Percentiles rank a stretch among this genome's conserved stretches.
phyloP scores from a whole-genome alignment of 1,140 invertebrate genomes.

The Leptinotarsa texana region DNA sequence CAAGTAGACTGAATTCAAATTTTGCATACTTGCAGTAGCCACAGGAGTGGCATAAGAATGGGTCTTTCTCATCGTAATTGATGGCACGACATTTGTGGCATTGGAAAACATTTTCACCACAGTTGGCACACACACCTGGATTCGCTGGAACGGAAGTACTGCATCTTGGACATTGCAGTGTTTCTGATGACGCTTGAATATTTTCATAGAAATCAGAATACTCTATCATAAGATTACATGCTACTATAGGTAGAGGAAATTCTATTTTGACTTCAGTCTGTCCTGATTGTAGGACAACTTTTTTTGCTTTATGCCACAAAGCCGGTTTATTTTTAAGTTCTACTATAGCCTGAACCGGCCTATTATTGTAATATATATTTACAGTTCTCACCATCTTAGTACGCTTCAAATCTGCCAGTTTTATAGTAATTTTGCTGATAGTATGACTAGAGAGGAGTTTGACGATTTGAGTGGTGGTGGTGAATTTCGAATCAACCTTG shows the following conservation, averaged over 20 bases:
- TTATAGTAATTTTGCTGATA: slow-evolving; percentile 90
- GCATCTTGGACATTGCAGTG: slow-evolving; percentile 93
- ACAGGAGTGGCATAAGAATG: slow-evolving; percentile 97
- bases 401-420: slow-evolving; percentile 93
- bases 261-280: slow-evolving; percentile 96
- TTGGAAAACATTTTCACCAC: slow-evolving; percentile 98
- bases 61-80: slow-evolving; percentile 99
- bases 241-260: slow-evolving; percentile 94
- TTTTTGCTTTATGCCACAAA: slow-evolving; percentile 97
- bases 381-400: slow-evolving; percentile 97
- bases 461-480: slow-evolving; percentile 96
- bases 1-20: slow-evolving; percentile 92
- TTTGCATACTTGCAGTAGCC: slow-evolving; percentile 99
- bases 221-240: slow-evolving; percentile 99
- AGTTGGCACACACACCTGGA: slow-evolving; percentile 96
- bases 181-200: slow-evolving; percentile 79
- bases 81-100: slow-evolving; percentile 97
- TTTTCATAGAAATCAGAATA: slow-evolving; percentile 98
- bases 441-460: slow-evolving; percentile 94
- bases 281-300: slow-evolving; percentile 82
- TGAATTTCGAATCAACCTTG: slow-evolving; percentile 96
- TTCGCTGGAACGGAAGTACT: slow-evolving; percentile 95
- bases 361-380: slow-evolving; percentile 96
- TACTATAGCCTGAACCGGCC: slow-evolving; percentile 93
- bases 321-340: slow-evolving; percentile 93